Conservation (phyloP, 2,113 vertebrate species). For the Erpornis zantholeuca region DNA sequence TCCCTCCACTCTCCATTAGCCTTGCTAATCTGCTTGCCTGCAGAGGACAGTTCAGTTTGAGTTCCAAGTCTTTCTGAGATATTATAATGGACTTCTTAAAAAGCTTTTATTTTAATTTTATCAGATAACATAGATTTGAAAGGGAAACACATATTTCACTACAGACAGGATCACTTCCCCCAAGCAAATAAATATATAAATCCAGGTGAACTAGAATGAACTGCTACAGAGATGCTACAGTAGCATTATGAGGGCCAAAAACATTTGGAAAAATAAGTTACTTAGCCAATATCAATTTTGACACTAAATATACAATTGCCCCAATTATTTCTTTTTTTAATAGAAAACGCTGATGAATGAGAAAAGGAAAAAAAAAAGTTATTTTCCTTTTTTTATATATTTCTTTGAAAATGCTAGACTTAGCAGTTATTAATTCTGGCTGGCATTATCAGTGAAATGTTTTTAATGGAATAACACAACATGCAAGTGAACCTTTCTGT, state of each 20-base stretch:
- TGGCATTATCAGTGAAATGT: background rate
- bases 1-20: background rate
- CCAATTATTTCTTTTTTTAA: background rate
- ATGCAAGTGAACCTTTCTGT: background rate
- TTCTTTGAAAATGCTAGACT: background rate
- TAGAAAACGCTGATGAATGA: background rate
- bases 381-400: background rate
- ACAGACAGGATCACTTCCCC: background rate
- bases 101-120: slow-evolving; percentile 34
- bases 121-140: slow-evolving; percentile 4
- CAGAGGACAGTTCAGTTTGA: background rate
- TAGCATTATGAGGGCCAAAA: background rate
- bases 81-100: slow-evolving; percentile 11
- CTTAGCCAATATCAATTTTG: slow-evolving; percentile 10
- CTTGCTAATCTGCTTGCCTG: background rate
- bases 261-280: background rate
- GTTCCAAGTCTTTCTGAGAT: background rate
- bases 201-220: slow-evolving; percentile 10
- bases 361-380: background rate
- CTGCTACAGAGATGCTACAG: background rate
- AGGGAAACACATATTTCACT: slow-evolving; percentile 12
- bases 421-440: background rate
- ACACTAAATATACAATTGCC: background rate
- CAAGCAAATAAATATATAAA: slow-evolving; percentile 15
- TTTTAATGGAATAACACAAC: background rate